These are phyloP conservation scores for Dolichallabes microphthalmus DNA, from an alignment of 2,113 vertebrate species.

Conservation along the genomic window DNA sequence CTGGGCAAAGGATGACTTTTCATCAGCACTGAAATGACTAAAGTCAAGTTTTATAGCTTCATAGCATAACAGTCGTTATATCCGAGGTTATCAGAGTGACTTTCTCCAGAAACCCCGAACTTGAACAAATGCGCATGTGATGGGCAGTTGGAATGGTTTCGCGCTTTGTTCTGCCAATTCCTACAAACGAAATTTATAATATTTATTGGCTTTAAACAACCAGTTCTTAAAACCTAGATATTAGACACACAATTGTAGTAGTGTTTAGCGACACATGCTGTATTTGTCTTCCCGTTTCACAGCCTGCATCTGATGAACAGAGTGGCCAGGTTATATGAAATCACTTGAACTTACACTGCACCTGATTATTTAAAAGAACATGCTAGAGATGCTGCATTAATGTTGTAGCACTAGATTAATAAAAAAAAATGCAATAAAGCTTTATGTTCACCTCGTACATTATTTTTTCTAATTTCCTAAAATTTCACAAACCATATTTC, in stretches of 20 bases:
- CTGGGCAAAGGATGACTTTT: not conserved
- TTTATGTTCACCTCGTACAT: no score
- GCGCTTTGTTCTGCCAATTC: not conserved
- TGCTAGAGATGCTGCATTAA: no score
- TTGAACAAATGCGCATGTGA: not conserved
- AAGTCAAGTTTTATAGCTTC: not conserved
- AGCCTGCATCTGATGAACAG: not conserved
- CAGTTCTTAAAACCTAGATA: not conserved
- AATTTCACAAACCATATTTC: not conserved
- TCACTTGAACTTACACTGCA: not conserved
- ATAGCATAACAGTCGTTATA: not conserved
- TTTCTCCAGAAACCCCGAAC: not conserved
- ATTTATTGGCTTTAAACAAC: not conserved
- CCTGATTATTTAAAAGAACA: no score
- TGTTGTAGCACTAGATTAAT: no score
- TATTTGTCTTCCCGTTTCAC: not conserved
- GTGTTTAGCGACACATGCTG: not conserved
- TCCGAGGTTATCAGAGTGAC: not conserved
- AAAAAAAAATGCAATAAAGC: no score
- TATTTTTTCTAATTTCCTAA: not conserved
- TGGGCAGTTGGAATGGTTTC: no score
- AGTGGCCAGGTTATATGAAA: not conserved
- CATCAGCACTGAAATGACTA: not conserved
- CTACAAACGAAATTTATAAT: not conserved
- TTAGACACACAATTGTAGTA: not conserved